Evolutionary conservation across 2,888 invertebrate genomes (phyloP).

Genomic region (Lottia gigantea): DNA sequence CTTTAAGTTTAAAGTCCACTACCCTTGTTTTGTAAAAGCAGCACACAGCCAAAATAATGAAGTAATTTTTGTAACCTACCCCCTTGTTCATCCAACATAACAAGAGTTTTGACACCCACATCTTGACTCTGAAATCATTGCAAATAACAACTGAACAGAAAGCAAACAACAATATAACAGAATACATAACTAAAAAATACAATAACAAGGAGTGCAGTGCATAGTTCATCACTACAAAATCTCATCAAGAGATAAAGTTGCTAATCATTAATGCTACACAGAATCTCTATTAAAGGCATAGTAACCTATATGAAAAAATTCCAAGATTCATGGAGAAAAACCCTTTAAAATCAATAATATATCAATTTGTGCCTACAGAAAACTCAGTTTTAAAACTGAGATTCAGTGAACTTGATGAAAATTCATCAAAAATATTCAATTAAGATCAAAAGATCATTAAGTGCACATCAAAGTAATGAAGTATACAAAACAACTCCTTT

Average conservation of each 20-base stretch:
- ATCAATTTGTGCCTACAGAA: no score
- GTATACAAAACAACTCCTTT: slow-evolving; percentile 5
- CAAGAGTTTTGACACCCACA: slow-evolving; percentile 55
- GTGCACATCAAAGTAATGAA: slow-evolving; percentile 10
- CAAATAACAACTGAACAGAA: slow-evolving; percentile 23
- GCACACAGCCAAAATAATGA: no score
- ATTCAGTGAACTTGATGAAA: no score
- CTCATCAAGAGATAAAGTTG: no score
- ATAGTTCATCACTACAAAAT: background rate
- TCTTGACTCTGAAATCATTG: slow-evolving; percentile 48
- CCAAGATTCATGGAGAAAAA: no score
- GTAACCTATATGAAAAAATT: no score
- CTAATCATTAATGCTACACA: no score
- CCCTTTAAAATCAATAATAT: no score
- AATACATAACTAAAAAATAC: background rate
- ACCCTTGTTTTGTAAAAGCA: no score
- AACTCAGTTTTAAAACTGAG: no score
- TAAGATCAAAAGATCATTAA: background rate
- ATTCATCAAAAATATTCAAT: background rate
- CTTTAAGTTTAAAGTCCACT: no score
- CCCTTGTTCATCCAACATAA: slow-evolving; percentile 58
- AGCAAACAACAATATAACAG: background rate
- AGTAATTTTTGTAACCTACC: slow-evolving; percentile 42
- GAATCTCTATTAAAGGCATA: no score
- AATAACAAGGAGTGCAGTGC: slow-evolving; percentile 7